phyloP scores from a whole-genome alignment of 2,113 vertebrate species.

The Zapus hudsonius region DNA sequence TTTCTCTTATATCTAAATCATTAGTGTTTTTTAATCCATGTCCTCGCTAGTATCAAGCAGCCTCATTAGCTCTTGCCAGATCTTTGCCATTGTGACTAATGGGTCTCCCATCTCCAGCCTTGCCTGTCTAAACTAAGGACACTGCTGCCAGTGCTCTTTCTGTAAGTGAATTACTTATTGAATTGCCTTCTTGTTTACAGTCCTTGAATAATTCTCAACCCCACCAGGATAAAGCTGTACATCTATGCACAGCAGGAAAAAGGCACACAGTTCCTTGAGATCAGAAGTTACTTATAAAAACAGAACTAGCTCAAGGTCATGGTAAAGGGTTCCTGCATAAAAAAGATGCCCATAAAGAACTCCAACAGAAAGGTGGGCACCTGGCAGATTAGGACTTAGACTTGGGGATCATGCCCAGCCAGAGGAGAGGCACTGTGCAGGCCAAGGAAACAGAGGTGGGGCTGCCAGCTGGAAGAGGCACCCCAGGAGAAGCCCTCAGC shows the following conservation, averaged over 20 bases:
- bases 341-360: background rate
- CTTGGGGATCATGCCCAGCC: background rate
- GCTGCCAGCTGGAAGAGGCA: background rate
- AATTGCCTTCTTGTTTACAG: background rate
- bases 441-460: background rate
- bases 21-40: background rate
- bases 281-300: background rate
- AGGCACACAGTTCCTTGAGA: background rate
- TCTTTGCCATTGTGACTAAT: background rate
- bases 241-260: background rate
- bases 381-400: background rate
- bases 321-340: background rate
- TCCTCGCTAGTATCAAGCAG: background rate
- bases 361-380: background rate
- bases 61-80: background rate
- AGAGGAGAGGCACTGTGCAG: too few relatives aligned
- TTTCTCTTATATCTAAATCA: constrained; percentile 18
- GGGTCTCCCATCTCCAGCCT: background rate
- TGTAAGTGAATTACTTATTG: background rate
- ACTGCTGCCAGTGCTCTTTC: background rate
- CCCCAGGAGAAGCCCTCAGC: background rate
- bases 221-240: background rate
- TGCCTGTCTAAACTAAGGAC: background rate
- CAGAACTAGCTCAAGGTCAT: background rate
- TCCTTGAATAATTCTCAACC: background rate